phyloP scores from a whole-genome alignment of 2,888 invertebrate species.

The Gryllus longicercus region DNA sequence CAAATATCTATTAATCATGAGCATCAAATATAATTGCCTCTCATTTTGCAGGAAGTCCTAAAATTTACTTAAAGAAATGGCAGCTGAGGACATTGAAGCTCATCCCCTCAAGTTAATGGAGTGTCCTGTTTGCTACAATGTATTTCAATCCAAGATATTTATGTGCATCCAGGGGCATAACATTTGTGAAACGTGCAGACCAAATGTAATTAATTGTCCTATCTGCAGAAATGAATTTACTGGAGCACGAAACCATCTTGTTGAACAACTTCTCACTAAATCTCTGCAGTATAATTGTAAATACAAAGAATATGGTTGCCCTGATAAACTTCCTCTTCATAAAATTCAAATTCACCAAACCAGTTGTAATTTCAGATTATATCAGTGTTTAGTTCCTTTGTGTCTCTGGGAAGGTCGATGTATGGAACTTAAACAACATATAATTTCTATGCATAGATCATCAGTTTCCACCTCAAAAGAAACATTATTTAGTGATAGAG shows the following conservation, averaged over 20 bases:
- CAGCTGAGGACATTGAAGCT: background rate
- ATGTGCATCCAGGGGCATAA: background rate
- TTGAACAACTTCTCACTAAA: background rate
- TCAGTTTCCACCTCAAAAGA: background rate
- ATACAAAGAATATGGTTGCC: background rate
- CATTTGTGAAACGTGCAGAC: background rate
- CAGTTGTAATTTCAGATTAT: background rate
- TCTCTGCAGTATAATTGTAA: background rate
- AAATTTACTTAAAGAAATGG: too few relatives aligned
- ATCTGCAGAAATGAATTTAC: background rate
- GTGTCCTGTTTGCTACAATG: background rate
- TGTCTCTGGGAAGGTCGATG: background rate
- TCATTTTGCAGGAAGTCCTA: too few relatives aligned
- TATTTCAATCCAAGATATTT: background rate
- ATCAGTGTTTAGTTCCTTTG: background rate
- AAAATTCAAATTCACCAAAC: background rate
- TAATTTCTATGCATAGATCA: background rate
- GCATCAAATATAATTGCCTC: too few relatives aligned
- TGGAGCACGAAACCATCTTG: background rate
- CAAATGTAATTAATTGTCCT: background rate
- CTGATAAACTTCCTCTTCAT: background rate
- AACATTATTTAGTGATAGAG: background rate
- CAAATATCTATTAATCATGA: too few relatives aligned
- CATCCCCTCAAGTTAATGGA: background rate
- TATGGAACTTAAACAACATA: background rate